Evolutionary conservation across 2,888 invertebrate species (phyloP).

Genomic region (Aphidoletes aphidimyza): DNA sequence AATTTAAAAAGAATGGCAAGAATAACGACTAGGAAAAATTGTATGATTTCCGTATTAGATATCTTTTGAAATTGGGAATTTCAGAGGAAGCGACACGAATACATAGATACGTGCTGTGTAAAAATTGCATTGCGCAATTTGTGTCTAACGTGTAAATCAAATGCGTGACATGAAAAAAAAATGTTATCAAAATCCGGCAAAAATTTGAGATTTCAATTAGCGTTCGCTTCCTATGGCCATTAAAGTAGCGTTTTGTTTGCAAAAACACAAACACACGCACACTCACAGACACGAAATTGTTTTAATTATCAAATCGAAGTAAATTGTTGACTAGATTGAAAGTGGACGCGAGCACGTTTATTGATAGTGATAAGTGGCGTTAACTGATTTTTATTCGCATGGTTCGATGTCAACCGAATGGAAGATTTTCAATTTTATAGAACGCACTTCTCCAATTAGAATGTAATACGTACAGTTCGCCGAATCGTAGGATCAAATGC

Average conservation of each 20-base stretch:
- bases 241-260: background rate
- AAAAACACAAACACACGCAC: too few species aligned
- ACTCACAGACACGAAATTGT: too few species aligned
- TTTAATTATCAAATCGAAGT: background rate
- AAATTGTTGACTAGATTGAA: background rate
- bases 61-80: background rate
- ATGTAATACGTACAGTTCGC: too few species aligned
- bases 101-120: too few species aligned
- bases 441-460: background rate
- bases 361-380: background rate
- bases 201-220: background rate
- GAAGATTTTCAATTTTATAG: background rate
- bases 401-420: too few species aligned
- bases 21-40: background rate
- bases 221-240: background rate
- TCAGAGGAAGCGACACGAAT: too few species aligned
- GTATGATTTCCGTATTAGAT: background rate
- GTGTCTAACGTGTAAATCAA: background rate
- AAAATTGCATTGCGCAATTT: too few species aligned
- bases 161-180: background rate
- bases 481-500: too few species aligned
- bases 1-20: background rate
- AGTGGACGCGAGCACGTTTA: background rate
- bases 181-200: background rate
- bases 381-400: background rate